Percentiles rank a stretch among this genome's conserved stretches.
Evolutionary conservation across 2,888 invertebrate species (phyloP).

Genomic region (Lasius fuliginosus): DNA sequence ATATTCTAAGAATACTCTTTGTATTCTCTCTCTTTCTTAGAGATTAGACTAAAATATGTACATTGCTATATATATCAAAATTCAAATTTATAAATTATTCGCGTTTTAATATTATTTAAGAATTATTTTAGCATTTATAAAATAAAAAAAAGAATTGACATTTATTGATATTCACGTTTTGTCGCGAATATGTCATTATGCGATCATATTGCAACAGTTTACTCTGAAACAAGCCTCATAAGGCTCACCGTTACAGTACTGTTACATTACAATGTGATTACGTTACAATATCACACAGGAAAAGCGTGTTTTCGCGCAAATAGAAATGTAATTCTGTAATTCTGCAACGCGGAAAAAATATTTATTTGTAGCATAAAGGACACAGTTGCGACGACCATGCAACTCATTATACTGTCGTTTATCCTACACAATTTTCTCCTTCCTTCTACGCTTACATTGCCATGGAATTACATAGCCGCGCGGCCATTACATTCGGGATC

Average conservation of each 20-base stretch:
- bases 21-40: not conserved
- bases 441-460: constrained; percentile 37
- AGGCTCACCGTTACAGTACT: constrained; percentile 12
- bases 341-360: not conserved
- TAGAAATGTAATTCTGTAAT: constrained; percentile 1
- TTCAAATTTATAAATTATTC: not conserved
- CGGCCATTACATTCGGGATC: constrained; percentile 32
- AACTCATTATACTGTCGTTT: constrained; percentile 34
- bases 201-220: constrained; percentile 38
- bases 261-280: constrained; percentile 36
- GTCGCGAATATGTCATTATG: not conserved
- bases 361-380: not conserved
- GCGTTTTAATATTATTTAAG: no score
- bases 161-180: not conserved
- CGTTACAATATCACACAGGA: constrained; percentile 37
- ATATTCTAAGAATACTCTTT: not conserved
- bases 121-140: not conserved
- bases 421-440: constrained; percentile 13
- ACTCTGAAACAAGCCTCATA: not conserved
- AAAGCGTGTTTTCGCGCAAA: not conserved
- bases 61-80: not conserved
- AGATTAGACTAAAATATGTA: not conserved
- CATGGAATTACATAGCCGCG: constrained; percentile 11
- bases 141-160: not conserved
- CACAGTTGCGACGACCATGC: not conserved